Conservation (phyloP, 2,797 vertebrate genomes). For the Acestrorhynchus altus region DNA sequence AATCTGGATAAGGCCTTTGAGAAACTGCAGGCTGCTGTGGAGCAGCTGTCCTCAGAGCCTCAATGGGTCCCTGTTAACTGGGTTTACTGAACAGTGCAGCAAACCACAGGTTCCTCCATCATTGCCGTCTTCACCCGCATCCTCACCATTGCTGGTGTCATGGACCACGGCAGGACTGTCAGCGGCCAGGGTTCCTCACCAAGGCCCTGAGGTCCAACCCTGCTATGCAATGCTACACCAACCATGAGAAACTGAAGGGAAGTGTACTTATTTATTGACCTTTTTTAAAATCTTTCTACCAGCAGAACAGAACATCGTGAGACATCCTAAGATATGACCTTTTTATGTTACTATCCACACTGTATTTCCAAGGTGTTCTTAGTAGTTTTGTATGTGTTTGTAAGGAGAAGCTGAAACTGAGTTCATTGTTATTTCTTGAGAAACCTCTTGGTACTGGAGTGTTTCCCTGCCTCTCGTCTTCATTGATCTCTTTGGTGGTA, state of each 20-base stretch:
- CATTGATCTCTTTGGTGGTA: background rate
- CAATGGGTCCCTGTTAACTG: slow-evolving; percentile 99
- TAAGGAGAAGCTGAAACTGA: background rate
- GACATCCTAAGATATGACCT: slow-evolving; percentile 47
- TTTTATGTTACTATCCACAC: slow-evolving; percentile 33
- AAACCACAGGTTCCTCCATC: background rate
- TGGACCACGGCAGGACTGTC: slow-evolving; percentile 36
- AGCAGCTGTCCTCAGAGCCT: slow-evolving; percentile 86
- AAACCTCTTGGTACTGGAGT: slow-evolving; percentile 18
- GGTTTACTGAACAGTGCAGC: slow-evolving; percentile 85
- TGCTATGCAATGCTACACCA: slow-evolving; percentile 60
- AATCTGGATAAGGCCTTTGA: slow-evolving; percentile 98
- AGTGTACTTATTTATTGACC: slow-evolving; percentile 97
- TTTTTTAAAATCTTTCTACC: slow-evolving; percentile 85
- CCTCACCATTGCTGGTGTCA: slow-evolving; percentile 41
- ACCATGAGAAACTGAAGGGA: slow-evolving; percentile 74
- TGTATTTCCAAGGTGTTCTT: slow-evolving; percentile 29
- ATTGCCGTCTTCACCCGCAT: slow-evolving; percentile 28
- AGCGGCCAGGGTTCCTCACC: slow-evolving; percentile 58
- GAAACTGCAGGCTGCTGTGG: slow-evolving; percentile 88
- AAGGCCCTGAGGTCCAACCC: slow-evolving; percentile 41
- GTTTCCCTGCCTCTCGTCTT: slow-evolving; percentile 4
- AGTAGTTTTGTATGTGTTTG: slow-evolving; percentile 24
- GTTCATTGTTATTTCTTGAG: background rate
- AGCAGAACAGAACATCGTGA: slow-evolving; percentile 72